Percentiles rank a stretch among this genome's conserved stretches.
These are phyloP conservation scores for Caenorhabditis sp. DNA, from an alignment of 2,888 invertebrate genomes.

Conservation along the genomic window DNA sequence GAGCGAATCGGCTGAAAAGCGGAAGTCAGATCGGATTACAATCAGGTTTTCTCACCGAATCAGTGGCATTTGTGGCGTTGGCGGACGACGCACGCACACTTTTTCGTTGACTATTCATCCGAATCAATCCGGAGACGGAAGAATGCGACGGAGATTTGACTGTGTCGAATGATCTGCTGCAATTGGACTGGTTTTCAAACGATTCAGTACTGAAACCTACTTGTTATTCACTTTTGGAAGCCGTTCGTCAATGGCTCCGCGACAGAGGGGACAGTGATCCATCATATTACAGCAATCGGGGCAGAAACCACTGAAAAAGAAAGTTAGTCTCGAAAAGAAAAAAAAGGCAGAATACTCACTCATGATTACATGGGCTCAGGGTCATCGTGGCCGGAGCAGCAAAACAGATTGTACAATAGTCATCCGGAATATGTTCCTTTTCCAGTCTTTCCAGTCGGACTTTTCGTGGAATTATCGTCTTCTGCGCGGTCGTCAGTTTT, in stretches of 20 bases:
- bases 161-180: background rate
- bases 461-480: constrained; percentile 88
- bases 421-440: constrained; percentile 83
- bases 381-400: constrained; percentile 87
- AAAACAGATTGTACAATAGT: constrained; percentile 91
- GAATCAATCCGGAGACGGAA: background rate
- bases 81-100: constrained; percentile 37
- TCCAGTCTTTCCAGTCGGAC: constrained; percentile 86
- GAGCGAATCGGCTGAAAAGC: background rate
- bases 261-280: constrained; percentile 90
- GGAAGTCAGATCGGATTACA: background rate
- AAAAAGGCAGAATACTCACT: constrained; percentile 82
- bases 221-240: constrained; percentile 14
- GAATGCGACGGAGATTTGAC: constrained; percentile 14
- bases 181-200: background rate
- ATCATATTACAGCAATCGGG: constrained; percentile 86
- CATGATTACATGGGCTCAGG: constrained; percentile 88
- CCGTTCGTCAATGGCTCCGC: constrained; percentile 83
- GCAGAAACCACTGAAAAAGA: constrained; percentile 88
- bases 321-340: background rate
- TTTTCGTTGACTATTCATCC: constrained; percentile 36
- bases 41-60: constrained; percentile 13
- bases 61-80: background rate
- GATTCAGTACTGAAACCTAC: background rate
- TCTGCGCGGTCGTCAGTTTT: constrained; percentile 87